Conservation (phyloP, 2,113 vertebrate genomes). For the Colius striatus region DNA sequence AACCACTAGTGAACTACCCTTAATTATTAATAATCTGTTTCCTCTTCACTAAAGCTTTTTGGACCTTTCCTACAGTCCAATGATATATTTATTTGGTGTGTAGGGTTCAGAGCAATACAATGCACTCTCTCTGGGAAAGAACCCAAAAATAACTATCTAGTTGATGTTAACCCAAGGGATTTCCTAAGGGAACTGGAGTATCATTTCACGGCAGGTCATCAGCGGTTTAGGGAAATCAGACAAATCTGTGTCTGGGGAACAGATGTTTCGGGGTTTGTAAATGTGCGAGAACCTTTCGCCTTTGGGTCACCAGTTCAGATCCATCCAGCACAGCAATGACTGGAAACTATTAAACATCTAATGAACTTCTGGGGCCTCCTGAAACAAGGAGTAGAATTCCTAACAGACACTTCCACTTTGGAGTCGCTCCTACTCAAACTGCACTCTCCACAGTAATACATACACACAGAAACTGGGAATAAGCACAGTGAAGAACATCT, state of each 20-base stretch:
- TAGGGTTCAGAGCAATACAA: constrained; percentile 42
- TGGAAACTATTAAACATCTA: constrained; percentile 54
- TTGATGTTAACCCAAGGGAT: constrained; percentile 57
- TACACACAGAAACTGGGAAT: background rate
- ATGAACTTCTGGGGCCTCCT: constrained; percentile 38
- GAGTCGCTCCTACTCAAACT: background rate
- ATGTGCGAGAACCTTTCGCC: constrained; percentile 58
- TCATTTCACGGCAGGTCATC: constrained; percentile 48
- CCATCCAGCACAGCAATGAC: background rate
- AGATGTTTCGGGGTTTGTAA: constrained; percentile 50
- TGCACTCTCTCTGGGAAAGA: constrained; percentile 59
- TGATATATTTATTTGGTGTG: constrained; percentile 44
- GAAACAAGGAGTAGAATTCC: background rate
- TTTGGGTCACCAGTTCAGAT: constrained; percentile 41
- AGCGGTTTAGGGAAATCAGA: constrained; percentile 45
- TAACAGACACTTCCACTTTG: background rate
- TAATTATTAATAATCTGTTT: constrained; percentile 66
- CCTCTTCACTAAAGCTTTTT: constrained; percentile 40
- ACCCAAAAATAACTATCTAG: constrained; percentile 60
- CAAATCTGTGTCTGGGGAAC: constrained; percentile 61
- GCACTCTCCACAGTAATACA: background rate
- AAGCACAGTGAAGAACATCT: background rate
- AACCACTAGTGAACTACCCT: constrained; percentile 29
- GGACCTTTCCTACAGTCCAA: constrained; percentile 5
- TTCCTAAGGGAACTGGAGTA: constrained; percentile 55